Evolutionary conservation across 2,888 invertebrate genomes (phyloP).

Genomic region (Cantharis flavilabris): DNA sequence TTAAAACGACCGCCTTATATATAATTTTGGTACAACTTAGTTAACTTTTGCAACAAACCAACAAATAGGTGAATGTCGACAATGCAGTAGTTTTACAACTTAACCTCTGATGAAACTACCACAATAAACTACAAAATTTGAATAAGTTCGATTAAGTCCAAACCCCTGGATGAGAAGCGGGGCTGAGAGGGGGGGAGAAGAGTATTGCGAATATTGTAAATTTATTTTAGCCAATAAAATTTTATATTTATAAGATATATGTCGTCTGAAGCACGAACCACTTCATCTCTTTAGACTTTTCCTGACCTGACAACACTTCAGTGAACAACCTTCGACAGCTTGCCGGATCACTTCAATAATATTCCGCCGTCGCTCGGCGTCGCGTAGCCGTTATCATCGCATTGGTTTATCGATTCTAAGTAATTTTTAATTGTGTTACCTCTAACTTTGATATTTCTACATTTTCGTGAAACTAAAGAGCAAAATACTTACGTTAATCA

Average conservation of each 20-base stretch:
- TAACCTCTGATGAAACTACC: background rate
- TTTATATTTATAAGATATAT: background rate
- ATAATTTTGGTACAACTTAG: background rate
- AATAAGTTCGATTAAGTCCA: background rate
- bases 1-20: background rate
- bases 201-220: background rate
- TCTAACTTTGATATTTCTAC: background rate
- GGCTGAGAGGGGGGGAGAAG: fast-evolving
- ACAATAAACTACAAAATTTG: background rate
- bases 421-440: background rate
- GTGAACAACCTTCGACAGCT: conserved; percentile 1
- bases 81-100: background rate
- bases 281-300: background rate
- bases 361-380: background rate
- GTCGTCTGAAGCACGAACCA: background rate
- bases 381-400: background rate
- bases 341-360: conserved; percentile 1
- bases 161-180: background rate
- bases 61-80: background rate
- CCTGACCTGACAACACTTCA: background rate
- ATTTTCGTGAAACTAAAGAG: background rate
- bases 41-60: background rate
- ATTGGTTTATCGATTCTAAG: background rate
- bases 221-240: background rate
- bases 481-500: background rate